Percentiles rank a stretch among this genome's conserved stretches.
phyloP scores from a whole-genome alignment of 2,797 vertebrate species.

The Pseudochirops cupreus region DNA sequence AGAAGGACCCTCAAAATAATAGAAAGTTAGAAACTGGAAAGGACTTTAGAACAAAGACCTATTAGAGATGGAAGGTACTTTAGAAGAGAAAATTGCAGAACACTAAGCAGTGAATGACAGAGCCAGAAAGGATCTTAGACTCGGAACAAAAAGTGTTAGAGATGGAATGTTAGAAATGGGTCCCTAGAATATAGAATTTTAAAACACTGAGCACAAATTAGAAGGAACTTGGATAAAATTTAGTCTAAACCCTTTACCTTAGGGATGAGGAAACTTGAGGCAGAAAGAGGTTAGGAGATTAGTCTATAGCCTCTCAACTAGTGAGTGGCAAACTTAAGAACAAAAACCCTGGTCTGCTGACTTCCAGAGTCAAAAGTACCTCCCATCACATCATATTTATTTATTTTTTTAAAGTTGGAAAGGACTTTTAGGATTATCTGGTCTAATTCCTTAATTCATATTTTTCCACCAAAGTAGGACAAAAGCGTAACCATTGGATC shows the following conservation, averaged over 20 bases:
- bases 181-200: background rate
- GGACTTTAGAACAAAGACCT: background rate
- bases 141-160: background rate
- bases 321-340: background rate
- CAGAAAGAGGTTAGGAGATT: slow-evolving; percentile 1
- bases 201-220: background rate
- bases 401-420: background rate
- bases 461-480: background rate
- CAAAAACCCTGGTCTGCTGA: background rate
- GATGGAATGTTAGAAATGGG: background rate
- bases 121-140: background rate
- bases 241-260: background rate
- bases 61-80: background rate
- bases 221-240: background rate
- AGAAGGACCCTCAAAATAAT: background rate
- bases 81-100: background rate
- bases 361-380: background rate
- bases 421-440: background rate
- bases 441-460: background rate
- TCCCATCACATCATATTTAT: background rate
- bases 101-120: background rate
- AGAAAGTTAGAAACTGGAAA: background rate
- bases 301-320: background rate
- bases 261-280: slow-evolving; percentile 15
- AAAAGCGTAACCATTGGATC: background rate